Base-by-base conservation (phyloP, 2,797 vertebrate species). In the Neosilurus hyrtlii region DNA sequence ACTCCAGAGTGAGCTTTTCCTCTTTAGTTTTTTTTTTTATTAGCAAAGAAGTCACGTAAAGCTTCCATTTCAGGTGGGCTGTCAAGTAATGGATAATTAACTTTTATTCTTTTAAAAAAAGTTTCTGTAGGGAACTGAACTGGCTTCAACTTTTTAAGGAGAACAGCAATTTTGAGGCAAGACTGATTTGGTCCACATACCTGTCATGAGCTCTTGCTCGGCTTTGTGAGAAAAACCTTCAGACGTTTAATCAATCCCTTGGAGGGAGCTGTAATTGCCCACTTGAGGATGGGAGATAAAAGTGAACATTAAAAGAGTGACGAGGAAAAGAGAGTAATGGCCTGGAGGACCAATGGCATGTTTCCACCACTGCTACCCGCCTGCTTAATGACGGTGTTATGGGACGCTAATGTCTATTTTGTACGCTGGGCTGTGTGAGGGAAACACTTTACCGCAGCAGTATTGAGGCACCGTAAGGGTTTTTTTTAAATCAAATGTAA, bases 311-410 rank as follows among this genome's bases (percentile, higher is more conserved):
- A 88, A 88, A 88, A 85, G 81, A 79, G 76, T 84, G 84, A 86
- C 86, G 83, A 82, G 86, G 37, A 68, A 85, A 73, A 83, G 51
- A 84, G 86, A 84, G 82, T 87, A 88, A 87, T 88, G 73, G 77
- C 61, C 30, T 79, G 14, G 12, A 73, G 77, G 80, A 80, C 87
- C 87, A 88, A 84, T 88, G 78, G 73, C 67, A 68, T 80, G 80
- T 86, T 81, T 86, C 35, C 77, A 81, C 76, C 77, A 49, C 79
- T 82, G 72, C 79, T 80, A 80, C 85, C 83, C 82, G 82, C 63
- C 87, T 81, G 77, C 78, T 82, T 88, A 88, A 88, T 88, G 83
- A 88, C 73, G 67, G 85, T 88, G 86, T 88, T 86, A 85, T 82
- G 84, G 65, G 67, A 81, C 74, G 80, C 49, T 88, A 88, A 88